Conservation (phyloP, 2,797 vertebrate genomes). For the Melanotaenia maccullochi region DNA sequence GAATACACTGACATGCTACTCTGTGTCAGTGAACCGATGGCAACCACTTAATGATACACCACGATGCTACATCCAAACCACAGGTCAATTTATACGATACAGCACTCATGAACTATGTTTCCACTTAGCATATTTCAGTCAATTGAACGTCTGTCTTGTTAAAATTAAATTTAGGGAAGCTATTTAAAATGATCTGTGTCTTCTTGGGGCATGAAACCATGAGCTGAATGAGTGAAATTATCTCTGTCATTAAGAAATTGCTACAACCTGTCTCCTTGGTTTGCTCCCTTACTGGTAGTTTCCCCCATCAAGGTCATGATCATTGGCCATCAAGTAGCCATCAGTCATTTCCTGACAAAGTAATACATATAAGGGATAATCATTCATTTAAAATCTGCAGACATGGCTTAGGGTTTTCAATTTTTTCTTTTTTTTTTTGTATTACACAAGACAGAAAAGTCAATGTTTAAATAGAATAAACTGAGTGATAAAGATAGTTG, state of each 20-base stretch:
- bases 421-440: conserved; percentile 61
- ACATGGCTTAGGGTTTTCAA: conserved; percentile 42
- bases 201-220: conserved; percentile 49
- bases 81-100: too few relatives aligned
- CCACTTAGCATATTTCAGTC: not conserved
- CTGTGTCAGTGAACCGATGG: conserved; percentile 7
- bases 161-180: conserved; percentile 34
- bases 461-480: conserved; percentile 72
- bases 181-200: conserved; percentile 44
- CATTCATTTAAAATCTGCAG: conserved; percentile 66
- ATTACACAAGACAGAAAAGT: conserved; percentile 72
- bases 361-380: conserved; percentile 70
- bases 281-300: conserved; percentile 53
- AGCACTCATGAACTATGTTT: not conserved
- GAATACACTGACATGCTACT: not conserved
- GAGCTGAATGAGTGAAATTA: conserved; percentile 50
- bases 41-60: not conserved
- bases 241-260: conserved; percentile 64
- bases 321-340: conserved; percentile 67
- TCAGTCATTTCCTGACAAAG: conserved; percentile 69
- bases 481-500: conserved; percentile 26
- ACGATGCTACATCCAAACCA: not conserved
- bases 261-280: conserved; percentile 62
- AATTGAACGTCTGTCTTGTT: conserved; percentile 11
- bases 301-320: conserved; percentile 71